These are phyloP conservation scores for Rallus crepitans DNA, from an alignment of 2,797 vertebrate species.

Conservation along the genomic window DNA sequence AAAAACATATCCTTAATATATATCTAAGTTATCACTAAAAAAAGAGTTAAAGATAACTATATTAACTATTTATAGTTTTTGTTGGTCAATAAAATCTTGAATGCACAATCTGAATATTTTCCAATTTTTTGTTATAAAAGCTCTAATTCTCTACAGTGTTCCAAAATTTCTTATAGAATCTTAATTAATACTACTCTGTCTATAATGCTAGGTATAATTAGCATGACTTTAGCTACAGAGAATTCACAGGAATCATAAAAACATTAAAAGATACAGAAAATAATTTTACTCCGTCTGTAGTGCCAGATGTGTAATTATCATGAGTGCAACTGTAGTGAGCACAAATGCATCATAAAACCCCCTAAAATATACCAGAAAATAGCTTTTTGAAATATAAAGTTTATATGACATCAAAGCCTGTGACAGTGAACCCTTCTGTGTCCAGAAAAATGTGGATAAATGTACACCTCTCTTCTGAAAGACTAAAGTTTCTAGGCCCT, in stretches of 20 bases:
- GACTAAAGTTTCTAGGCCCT: background rate
- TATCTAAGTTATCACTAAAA: background rate
- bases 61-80: background rate
- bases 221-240: background rate
- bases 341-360: accelerated
- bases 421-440: background rate
- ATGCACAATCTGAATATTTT: background rate
- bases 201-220: background rate
- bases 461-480: background rate
- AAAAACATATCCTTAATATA: background rate
- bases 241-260: background rate
- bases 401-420: background rate
- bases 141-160: background rate
- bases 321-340: background rate
- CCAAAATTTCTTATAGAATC: background rate
- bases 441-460: background rate
- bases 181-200: slow-evolving; percentile 1
- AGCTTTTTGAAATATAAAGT: background rate
- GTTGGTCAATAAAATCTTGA: background rate
- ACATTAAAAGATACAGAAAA: slow-evolving; percentile 5
- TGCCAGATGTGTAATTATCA: slow-evolving; percentile 20
- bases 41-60: background rate
- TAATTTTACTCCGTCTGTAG: background rate
- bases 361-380: background rate
- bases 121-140: background rate